Evolutionary conservation across 2,888 invertebrate genomes (phyloP).

Genomic region (Yponomeuta cagnagella): DNA sequence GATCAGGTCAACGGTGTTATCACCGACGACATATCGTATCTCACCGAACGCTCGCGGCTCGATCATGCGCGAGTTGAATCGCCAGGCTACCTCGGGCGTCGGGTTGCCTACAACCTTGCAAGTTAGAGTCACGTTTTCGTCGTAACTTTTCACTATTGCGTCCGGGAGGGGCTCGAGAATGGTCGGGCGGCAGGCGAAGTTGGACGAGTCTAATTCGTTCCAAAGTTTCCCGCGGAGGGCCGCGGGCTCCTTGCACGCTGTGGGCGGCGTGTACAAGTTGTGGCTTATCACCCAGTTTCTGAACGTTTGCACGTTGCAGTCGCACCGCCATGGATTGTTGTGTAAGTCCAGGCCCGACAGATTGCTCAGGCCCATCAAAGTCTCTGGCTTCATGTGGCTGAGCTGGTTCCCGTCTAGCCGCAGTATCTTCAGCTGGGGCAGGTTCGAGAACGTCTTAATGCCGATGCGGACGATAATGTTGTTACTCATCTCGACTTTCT

Average conservation of each 20-base stretch:
- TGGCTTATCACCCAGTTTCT: conserved; percentile 84
- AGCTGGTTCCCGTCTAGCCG: conserved; percentile 86
- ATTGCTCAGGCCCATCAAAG: conserved; percentile 80
- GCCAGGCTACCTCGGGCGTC: conserved; percentile 84
- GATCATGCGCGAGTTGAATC: conserved; percentile 78
- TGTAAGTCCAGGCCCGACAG: conserved; percentile 84
- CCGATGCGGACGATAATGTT: conserved; percentile 84
- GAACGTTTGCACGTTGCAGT: conserved; percentile 87
- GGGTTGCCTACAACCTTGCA: conserved; percentile 88
- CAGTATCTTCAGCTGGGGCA: conserved; percentile 81
- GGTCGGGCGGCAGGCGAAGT: conserved; percentile 89
- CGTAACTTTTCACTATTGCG: conserved; percentile 78
- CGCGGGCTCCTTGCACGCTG: conserved; percentile 82
- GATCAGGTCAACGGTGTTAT: conserved; percentile 64
- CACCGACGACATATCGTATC: conserved; percentile 64
- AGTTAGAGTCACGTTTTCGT: conserved; percentile 82
- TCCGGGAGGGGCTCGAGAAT: conserved; percentile 79
- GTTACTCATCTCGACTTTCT: conserved; percentile 85
- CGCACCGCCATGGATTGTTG: conserved; percentile 92
- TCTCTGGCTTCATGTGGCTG: conserved; percentile 79
- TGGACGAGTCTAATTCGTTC: conserved; percentile 81
- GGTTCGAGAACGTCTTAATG: conserved; percentile 80
- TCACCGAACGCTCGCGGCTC: conserved; percentile 70
- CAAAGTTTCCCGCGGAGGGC: conserved; percentile 82
- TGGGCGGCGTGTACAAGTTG: conserved; percentile 85